Conservation (phyloP, 1,140 invertebrate species). For the Calephelis virginiensis region DNA sequence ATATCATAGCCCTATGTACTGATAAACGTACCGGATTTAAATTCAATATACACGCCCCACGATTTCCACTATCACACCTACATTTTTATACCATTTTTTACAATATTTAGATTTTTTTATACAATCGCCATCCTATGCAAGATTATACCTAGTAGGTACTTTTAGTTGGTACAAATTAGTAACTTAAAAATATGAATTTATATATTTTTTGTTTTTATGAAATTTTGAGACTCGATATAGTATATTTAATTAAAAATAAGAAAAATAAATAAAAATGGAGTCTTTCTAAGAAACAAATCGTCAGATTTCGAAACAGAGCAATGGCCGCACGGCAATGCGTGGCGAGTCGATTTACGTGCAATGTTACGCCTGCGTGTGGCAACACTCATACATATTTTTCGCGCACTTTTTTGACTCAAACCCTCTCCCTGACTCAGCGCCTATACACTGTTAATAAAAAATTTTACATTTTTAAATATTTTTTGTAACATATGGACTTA, state of each 20-base stretch:
- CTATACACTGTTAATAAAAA: constrained; percentile 65
- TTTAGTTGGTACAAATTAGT: no score
- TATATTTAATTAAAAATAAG: constrained; percentile 7
- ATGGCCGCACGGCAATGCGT: constrained; percentile 15
- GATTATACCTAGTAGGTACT: no score
- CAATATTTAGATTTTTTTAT: neutral
- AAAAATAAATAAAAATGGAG: neutral
- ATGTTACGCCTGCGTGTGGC: constrained; percentile 56
- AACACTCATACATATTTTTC: constrained; percentile 58
- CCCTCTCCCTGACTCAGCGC: constrained; percentile 65
- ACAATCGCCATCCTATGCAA: neutral
- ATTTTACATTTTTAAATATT: constrained; percentile 54
- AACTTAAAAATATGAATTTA: no score
- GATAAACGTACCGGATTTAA: constrained; percentile 58
- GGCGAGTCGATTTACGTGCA: constrained; percentile 36
- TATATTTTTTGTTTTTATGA: neutral
- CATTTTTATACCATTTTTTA: constrained; percentile 10
- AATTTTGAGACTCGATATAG: constrained; percentile 2
- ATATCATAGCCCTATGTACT: constrained; percentile 61
- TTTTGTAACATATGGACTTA: constrained; percentile 44
- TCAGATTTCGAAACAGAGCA: neutral
- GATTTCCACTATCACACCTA: constrained; percentile 21
- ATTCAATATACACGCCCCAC: constrained; percentile 38
- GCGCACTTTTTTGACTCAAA: constrained; percentile 51
- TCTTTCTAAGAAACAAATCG: constrained; percentile 8